These are phyloP conservation scores for Anolis apletophallus DNA, from an alignment of 2,797 vertebrate genomes.

Conservation along the genomic window DNA sequence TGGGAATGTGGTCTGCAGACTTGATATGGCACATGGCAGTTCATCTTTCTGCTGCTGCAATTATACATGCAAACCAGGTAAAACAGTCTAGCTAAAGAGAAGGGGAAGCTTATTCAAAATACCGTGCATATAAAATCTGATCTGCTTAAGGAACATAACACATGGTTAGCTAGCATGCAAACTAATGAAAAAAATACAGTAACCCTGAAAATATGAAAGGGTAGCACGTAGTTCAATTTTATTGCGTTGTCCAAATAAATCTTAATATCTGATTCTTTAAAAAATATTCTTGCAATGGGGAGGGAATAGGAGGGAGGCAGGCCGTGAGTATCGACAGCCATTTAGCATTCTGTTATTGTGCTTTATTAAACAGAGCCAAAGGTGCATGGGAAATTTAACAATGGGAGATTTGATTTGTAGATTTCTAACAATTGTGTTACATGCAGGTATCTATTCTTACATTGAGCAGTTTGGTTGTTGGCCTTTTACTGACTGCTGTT, in stretches of 20 bases:
- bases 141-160: background rate
- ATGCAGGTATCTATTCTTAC: background rate
- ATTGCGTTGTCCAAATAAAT: conserved; percentile 16
- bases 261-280: background rate
- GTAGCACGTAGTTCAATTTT: background rate
- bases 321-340: no score
- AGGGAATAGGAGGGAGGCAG: background rate
- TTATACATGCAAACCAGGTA: background rate
- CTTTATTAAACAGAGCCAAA: background rate
- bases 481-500: background rate
- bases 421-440: conserved; percentile 11
- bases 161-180: background rate
- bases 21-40: background rate
- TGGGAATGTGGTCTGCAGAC: background rate
- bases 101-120: background rate
- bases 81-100: background rate
- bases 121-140: background rate
- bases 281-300: background rate
- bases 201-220: background rate
- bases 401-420: background rate
- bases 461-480: background rate
- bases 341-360: background rate
- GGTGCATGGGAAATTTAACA: background rate
- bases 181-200: background rate
- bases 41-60: background rate